phyloP scores from a whole-genome alignment of 2,113 vertebrate genomes.

The Podarcis cretensis region DNA sequence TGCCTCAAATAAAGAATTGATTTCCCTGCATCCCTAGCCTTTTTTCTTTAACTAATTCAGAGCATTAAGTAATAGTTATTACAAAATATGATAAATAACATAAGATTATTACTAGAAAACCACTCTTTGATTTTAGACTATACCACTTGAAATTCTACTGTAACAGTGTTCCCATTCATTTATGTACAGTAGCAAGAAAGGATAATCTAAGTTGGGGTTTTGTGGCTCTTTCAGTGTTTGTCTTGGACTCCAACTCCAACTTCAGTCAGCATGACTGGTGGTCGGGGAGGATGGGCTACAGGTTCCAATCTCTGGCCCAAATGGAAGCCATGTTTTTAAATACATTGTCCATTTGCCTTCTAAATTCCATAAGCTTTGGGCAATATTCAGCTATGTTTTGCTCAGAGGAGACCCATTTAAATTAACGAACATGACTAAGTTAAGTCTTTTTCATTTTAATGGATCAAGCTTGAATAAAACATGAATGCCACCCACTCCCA shows the following conservation, averaged over 20 bases:
- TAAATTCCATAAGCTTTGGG: no score
- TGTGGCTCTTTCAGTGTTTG: no score
- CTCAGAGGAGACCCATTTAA: no score
- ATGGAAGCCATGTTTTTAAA: not conserved
- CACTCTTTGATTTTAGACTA: not conserved
- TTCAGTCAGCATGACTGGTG: no score
- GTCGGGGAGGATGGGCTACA: no score
- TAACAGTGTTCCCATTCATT: not conserved
- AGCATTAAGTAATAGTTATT: not conserved
- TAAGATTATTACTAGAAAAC: not conserved
- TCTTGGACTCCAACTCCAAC: no score
- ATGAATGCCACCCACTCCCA: no score
- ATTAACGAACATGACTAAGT: no score
- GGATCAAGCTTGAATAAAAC: no score
- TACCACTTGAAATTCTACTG: not conserved
- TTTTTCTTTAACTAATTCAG: not conserved
- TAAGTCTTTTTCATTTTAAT: no score
- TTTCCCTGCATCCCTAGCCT: not conserved
- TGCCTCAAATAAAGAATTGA: conserved; percentile 7
- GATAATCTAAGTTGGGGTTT: not conserved
- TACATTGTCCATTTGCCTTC: not conserved
- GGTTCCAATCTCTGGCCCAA: no score
- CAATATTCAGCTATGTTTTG: no score
- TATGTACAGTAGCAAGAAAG: not conserved
- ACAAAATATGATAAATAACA: not conserved